Percentiles rank a stretch among this genome's conserved stretches.
phyloP scores from a whole-genome alignment of 1,140 invertebrate genomes.

The Pseudomyrmex cubaensis region DNA sequence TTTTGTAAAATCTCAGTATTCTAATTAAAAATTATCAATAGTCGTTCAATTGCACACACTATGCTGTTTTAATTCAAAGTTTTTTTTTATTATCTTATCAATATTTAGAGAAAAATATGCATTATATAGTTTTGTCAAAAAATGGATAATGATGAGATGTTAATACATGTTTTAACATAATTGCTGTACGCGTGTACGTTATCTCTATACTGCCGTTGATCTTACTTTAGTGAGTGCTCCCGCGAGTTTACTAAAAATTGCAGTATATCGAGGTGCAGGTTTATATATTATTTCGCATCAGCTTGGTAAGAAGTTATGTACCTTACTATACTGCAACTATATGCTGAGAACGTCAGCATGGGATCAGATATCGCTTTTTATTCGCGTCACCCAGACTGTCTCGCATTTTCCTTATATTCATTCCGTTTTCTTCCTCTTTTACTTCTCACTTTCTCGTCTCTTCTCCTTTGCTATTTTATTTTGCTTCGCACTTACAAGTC shows the following conservation, averaged over 20 bases:
- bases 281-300: slow-evolving; percentile 47
- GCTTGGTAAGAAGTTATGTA: slow-evolving; percentile 27
- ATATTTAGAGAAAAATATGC: too few species aligned
- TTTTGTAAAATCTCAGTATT: too few species aligned
- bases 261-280: not conserved
- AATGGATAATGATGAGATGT: too few species aligned
- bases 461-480: slow-evolving; percentile 6
- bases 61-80: too few species aligned
- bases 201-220: not conserved
- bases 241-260: slow-evolving; percentile 31
- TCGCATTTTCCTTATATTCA: slow-evolving; percentile 30
- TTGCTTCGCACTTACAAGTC: slow-evolving; percentile 5
- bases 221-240: slow-evolving; percentile 16
- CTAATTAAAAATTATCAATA: too few species aligned
- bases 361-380: slow-evolving; percentile 40
- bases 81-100: too few species aligned
- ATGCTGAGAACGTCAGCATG: not conserved
- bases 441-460: slow-evolving; percentile 11
- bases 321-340: not conserved
- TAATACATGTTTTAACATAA: not conserved
- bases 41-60: too few species aligned
- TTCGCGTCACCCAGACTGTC: slow-evolving; percentile 35
- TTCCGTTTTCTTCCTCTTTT: slow-evolving; percentile 1
- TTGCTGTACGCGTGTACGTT: not conserved
- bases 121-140: too few species aligned